Evolutionary conservation across 2,888 invertebrate species (phyloP), one percentile per base, ranked within the genome.

Genomic region (Parascotia fuliginaria): DNA sequence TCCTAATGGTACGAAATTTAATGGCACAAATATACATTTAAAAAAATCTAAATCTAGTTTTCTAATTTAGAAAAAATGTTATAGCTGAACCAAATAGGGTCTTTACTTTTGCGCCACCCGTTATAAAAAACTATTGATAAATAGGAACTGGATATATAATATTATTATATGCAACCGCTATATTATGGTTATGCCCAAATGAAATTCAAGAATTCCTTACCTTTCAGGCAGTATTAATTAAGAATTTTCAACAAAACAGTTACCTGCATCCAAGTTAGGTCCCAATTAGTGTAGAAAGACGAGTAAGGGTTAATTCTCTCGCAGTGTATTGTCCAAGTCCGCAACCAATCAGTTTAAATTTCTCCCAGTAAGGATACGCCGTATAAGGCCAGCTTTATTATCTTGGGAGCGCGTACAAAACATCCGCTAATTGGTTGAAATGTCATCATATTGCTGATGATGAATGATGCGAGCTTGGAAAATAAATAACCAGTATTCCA

Each of bases 341-440:
- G 67, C 66, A 59, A 69, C 87, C 87, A 87, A 89, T 90, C 87
- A 87, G 87, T 83, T 88, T 88, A 86, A 86, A 87, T 86, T 87
- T 82, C 75, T 60, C 86, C 81, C 77, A 76, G 79, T 85, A 89
- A 75, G 87, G 87, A 59, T 61, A 56, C 41, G 51, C 83, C 83
- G 41, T 86, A 79, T 77, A 85, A 60, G 83, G 83, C 49, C 52
- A 61, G 62, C 75, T 73, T 73, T 78, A 81, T 79, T 81, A 82
- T 79, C 66, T 62, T 74, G 73, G 76, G 73, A 51, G 58, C 43
- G 67, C 65, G 75, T 71, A 78, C 77, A 76, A 80, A 81, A 79
- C 83, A 76, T 76, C 65, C 74, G 65, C 85, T 89, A 89, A 89
- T 88, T 88, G 87, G 85, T 82, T 81, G 80, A 75, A 77, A 79